Evolutionary conservation across 2,888 invertebrate genomes (phyloP).

Genomic region (Campoplex capitator): DNA sequence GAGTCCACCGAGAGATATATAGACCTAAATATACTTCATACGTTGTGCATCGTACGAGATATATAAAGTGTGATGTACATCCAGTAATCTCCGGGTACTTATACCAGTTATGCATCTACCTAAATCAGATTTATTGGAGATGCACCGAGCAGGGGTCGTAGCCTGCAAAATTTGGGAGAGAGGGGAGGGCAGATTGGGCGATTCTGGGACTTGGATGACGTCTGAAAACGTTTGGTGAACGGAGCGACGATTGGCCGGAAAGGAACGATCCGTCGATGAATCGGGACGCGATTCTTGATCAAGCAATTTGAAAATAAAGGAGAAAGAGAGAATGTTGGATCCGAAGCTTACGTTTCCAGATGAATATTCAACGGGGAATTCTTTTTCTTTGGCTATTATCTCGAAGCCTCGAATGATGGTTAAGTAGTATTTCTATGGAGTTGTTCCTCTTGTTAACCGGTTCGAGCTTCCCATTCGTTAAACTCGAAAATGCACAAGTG

Average conservation of each 20-base stretch:
- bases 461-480: background rate
- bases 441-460: background rate
- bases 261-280: background rate
- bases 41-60: constrained; percentile 7
- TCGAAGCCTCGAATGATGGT: background rate
- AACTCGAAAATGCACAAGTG: background rate
- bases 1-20: constrained; percentile 9
- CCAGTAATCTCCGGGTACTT: constrained; percentile 23
- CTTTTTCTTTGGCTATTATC: background rate
- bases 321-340: background rate
- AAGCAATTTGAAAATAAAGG: background rate
- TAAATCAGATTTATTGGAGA: constrained; percentile 19
- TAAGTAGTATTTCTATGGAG: background rate
- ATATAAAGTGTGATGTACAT: constrained; percentile 17
- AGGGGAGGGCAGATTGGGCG: background rate
- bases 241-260: background rate
- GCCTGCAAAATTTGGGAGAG: background rate
- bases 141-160: background rate
- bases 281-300: background rate
- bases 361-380: background rate
- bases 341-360: background rate
- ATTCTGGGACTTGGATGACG: background rate
- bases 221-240: background rate
- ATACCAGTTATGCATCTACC: constrained; percentile 3
- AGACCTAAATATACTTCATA: constrained; percentile 19